Conservation (phyloP, 2,888 invertebrate species). For the Parnassius apollo region DNA sequence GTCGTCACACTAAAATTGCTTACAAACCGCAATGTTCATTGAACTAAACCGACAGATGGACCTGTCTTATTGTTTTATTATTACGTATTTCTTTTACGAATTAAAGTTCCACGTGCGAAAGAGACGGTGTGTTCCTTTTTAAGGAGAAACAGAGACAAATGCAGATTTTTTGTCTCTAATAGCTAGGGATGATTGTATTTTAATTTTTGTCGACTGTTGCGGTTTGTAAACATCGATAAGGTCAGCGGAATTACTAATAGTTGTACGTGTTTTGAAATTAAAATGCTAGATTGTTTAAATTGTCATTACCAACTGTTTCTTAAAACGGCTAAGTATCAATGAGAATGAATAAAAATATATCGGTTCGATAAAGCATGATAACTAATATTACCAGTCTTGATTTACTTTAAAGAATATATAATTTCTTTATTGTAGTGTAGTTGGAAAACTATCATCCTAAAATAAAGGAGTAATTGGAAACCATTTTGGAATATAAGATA, state of each 20-base stretch:
- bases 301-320: neutral
- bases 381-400: too few species aligned
- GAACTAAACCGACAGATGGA: constrained; percentile 49
- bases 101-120: constrained; percentile 23
- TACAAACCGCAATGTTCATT: constrained; percentile 47
- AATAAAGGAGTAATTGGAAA: too few species aligned
- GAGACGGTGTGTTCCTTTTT: constrained; percentile 19
- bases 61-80: constrained; percentile 39
- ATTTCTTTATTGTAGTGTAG: too few species aligned
- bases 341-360: too few species aligned
- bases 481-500: too few species aligned
- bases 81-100: constrained; percentile 35
- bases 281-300: constrained; percentile 5
- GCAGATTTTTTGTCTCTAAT: constrained; percentile 11
- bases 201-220: constrained; percentile 18
- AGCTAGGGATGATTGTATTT: constrained; percentile 10
- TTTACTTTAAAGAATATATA: too few species aligned
- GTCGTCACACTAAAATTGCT: constrained; percentile 49
- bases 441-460: too few species aligned
- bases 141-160: constrained; percentile 3
- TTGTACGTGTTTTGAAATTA: constrained; percentile 4
- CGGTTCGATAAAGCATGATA: too few species aligned
- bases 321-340: neutral
- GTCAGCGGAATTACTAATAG: constrained; percentile 20
- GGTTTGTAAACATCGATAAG: constrained; percentile 19